These are phyloP conservation scores for Andrena bucephala DNA, from an alignment of 2,888 invertebrate species.

Conservation along the genomic window DNA sequence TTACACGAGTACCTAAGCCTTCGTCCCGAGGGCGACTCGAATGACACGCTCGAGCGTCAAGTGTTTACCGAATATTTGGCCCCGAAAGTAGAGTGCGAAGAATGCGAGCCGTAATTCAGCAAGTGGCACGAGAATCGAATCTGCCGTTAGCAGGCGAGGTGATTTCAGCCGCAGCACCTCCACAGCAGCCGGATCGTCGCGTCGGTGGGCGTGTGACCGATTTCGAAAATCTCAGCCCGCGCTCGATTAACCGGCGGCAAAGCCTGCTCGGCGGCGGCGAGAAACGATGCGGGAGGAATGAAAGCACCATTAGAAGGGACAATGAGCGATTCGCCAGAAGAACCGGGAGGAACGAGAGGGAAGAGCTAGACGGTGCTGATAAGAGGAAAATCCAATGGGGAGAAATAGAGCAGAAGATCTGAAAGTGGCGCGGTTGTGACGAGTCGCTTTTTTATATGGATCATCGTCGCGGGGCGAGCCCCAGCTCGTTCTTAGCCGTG, in stretches of 20 bases:
- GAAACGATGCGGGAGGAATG: slow-evolving; percentile 30
- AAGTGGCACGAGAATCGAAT: slow-evolving; percentile 59
- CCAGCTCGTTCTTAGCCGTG: not conserved
- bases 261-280: slow-evolving; percentile 17
- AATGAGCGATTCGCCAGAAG: slow-evolving; percentile 64
- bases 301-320: slow-evolving; percentile 55
- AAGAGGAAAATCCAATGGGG: slow-evolving; percentile 7
- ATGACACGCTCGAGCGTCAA: not conserved
- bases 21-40: not conserved
- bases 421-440: slow-evolving; percentile 1
- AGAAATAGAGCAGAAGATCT: not conserved
- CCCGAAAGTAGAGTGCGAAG: not conserved
- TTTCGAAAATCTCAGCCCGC: slow-evolving; percentile 50
- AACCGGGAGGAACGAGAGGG: slow-evolving; percentile 38
- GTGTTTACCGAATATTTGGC: not conserved
- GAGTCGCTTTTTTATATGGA: not conserved
- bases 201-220: slow-evolving; percentile 32
- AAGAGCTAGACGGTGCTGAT: not conserved
- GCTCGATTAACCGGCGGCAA: slow-evolving; percentile 49
- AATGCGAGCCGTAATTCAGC: slow-evolving; percentile 17
- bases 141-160: slow-evolving; percentile 53
- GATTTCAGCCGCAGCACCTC: slow-evolving; percentile 4
- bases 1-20: not conserved
- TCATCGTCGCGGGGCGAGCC: not conserved
- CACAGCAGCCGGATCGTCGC: slow-evolving; percentile 13